phyloP scores from a whole-genome alignment of 2,113 vertebrate species.

The Macrotus californicus region DNA sequence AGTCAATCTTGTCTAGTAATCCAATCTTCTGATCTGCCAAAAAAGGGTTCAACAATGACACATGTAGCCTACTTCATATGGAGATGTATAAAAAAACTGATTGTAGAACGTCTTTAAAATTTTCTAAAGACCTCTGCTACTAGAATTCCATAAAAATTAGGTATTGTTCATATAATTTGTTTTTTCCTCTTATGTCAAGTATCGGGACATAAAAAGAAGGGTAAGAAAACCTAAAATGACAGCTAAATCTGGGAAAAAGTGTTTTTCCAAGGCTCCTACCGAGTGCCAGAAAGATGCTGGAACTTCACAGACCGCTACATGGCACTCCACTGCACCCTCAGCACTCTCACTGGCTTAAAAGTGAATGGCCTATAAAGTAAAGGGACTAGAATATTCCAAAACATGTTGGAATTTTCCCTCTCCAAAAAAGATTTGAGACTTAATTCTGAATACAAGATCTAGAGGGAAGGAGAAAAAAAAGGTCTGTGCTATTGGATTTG shows the following conservation, averaged over 20 bases:
- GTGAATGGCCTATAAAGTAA: background rate
- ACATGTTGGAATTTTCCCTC: background rate
- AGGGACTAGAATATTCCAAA: slow-evolving; percentile 41
- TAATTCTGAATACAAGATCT: slow-evolving; percentile 19
- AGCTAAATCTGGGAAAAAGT: background rate
- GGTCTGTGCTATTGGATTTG: background rate
- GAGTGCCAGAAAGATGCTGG: background rate
- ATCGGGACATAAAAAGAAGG: slow-evolving; percentile 14
- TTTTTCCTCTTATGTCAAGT: slow-evolving; percentile 5
- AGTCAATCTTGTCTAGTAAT: no score
- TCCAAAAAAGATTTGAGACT: background rate
- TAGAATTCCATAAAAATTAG: background rate
- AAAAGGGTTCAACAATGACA: background rate
- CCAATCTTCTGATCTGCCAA: background rate
- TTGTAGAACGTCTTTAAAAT: background rate
- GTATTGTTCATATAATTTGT: background rate
- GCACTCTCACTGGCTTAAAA: background rate
- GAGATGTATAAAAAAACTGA: background rate
- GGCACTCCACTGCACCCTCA: slow-evolving; percentile 38
- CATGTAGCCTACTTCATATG: background rate
- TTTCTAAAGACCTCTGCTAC: background rate
- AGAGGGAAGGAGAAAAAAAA: background rate
- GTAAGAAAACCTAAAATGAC: slow-evolving; percentile 36
- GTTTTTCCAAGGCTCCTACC: slow-evolving; percentile 38
- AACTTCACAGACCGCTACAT: slow-evolving; percentile 49